phyloP scores from a whole-genome alignment of 2,888 invertebrate species.

The Stenichneumon culpator region DNA sequence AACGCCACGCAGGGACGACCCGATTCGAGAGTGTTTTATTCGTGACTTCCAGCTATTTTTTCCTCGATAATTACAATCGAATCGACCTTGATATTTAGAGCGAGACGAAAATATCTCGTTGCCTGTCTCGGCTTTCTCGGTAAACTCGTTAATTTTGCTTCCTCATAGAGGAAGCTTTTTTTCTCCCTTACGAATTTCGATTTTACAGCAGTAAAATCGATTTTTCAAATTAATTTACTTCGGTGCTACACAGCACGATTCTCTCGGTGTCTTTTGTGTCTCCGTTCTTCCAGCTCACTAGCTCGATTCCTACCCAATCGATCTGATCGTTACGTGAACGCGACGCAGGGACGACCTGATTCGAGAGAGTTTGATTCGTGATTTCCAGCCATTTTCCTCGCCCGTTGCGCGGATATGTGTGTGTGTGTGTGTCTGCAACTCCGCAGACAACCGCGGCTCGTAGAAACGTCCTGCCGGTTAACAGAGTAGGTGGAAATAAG shows the following conservation, averaged over 20 bases:
- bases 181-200: too few relatives aligned
- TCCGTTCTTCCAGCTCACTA: neutral
- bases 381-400: neutral
- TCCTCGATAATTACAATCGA: neutral
- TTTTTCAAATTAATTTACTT: neutral
- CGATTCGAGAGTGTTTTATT: neutral
- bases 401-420: neutral
- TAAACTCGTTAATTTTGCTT: too few relatives aligned
- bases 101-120: too few relatives aligned
- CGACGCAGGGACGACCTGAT: neutral
- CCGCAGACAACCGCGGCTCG: neutral
- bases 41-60: neutral
- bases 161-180: too few relatives aligned
- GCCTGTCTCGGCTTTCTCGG: too few relatives aligned
- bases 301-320: neutral
- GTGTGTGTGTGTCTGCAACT: neutral
- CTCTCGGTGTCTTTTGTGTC: neutral
- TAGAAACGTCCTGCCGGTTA: slow-evolving; percentile 16
- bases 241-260: neutral
- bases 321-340: neutral
- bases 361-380: neutral
- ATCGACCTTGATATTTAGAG: too few relatives aligned
- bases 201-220: too few relatives aligned
- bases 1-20: neutral
- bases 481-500: slow-evolving; percentile 52